Evolutionary conservation across 2,888 invertebrate species (phyloP).

Genomic region (Blastobasis adustella): DNA sequence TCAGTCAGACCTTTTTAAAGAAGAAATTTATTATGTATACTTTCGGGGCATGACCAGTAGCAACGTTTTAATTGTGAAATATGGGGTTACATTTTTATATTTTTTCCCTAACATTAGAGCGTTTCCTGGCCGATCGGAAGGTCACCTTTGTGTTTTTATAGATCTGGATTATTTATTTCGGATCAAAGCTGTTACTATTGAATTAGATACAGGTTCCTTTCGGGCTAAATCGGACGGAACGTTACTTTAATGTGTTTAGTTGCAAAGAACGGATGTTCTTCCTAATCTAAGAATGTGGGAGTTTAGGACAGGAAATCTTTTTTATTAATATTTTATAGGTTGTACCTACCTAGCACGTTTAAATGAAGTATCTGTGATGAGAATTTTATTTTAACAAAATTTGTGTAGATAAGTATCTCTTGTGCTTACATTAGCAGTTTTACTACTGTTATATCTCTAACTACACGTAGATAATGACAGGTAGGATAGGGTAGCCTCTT

Average conservation of each 20-base stretch:
- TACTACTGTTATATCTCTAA: too few relatives aligned
- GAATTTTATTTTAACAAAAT: too few relatives aligned
- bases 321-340: too few relatives aligned
- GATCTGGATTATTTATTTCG: constrained; percentile 47
- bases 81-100: constrained; percentile 49
- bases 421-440: too few relatives aligned
- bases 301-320: constrained; percentile 22
- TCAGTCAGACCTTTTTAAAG: constrained; percentile 68
- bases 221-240: constrained; percentile 49
- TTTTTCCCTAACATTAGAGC: constrained; percentile 33
- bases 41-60: constrained; percentile 71
- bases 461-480: too few relatives aligned
- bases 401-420: too few relatives aligned
- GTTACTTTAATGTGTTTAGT: constrained; percentile 39
- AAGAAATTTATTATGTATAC: constrained; percentile 71
- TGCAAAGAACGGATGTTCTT: constrained; percentile 53
- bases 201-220: constrained; percentile 51
- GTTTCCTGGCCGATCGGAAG: constrained; percentile 61
- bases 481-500: too few relatives aligned
- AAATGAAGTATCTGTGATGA: too few relatives aligned
- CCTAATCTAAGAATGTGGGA: constrained; percentile 24
- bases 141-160: constrained; percentile 60
- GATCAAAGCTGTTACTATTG: constrained; percentile 35
- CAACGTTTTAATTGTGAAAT: constrained; percentile 69
- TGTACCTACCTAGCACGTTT: too few relatives aligned